Evolutionary conservation across 2,888 invertebrate species (phyloP), one percentile per base, ranked within the genome.

Genomic region (Neria commutata): DNA sequence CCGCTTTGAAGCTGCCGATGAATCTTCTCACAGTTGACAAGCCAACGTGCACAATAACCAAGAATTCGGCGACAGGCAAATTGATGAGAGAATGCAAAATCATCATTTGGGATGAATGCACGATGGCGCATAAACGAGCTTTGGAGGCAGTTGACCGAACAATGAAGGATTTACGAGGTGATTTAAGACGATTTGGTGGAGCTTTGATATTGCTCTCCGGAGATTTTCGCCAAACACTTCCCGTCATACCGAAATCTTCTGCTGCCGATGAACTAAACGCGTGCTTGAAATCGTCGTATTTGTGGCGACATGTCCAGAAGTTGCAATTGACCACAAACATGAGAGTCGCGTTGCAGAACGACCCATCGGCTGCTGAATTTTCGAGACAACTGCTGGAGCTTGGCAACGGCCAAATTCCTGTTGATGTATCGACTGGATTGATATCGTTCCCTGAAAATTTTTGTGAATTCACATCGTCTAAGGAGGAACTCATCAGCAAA

Each of bases 171-270:
- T 47, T 68, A 26, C 61, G 69, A 34, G 34, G 11, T 29, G 49
- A 48, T 25, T 3, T 25, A 24, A 4, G n/a, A 26, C 40, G 3
- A 19, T 54, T 56, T 45, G 50, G 53, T 49, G 42, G 54, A 4
- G 60, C 59, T 17, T 24, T 65, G 14, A 54, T 73, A 26, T 40
- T 72, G 48, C 61, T 71, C 25, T 54, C 69, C n/a, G 74, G 72
- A 55, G 74, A 74, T 67, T 75, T 73, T 58, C 56, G 67, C 6
- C 72, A 76, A 60, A 75, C 71, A 25, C 55, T 75, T 24, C 73
- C 59, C 2, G 59, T 59, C 6, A 54, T 59, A 26, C 51, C 51
- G n/a, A 52, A 64, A 56, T 65, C 65, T 33, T 69, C 74, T 3
- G 25, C 58, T 1, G 68, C 69, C n/a, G 72, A 70, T 65, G 70